These are phyloP conservation scores for Recurvirostra avosetta DNA, from an alignment of 2,113 vertebrate species.

Conservation along the genomic window DNA sequence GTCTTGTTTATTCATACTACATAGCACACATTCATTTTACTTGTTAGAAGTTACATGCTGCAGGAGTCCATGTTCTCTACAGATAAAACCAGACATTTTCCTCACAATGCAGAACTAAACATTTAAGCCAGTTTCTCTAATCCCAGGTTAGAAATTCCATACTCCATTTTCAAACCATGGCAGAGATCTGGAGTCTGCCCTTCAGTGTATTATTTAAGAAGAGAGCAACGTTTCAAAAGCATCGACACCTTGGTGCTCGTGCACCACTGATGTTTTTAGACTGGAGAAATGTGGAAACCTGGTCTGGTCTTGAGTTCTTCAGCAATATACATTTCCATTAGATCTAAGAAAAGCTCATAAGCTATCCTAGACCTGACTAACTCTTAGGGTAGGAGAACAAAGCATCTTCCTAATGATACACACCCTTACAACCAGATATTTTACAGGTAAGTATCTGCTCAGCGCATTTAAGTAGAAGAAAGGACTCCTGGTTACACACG, in stretches of 20 bases:
- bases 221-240: background rate
- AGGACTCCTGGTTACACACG: background rate
- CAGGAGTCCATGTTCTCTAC: background rate
- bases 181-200: background rate
- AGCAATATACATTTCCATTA: background rate
- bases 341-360: background rate
- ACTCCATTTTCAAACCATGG: background rate
- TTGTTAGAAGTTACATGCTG: background rate
- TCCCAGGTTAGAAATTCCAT: background rate
- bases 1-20: background rate
- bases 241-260: rapidly evolving
- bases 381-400: background rate
- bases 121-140: background rate
- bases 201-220: background rate
- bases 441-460: background rate
- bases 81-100: background rate
- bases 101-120: background rate
- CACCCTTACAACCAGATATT: background rate
- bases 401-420: background rate
- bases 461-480: background rate
- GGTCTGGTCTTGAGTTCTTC: background rate
- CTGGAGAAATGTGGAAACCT: background rate
- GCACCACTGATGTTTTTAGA: background rate
- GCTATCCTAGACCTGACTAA: background rate
- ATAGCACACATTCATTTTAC: background rate